These are phyloP conservation scores for Rhamphomyia laevipes DNA, from an alignment of 2,888 invertebrate species.

Conservation along the genomic window DNA sequence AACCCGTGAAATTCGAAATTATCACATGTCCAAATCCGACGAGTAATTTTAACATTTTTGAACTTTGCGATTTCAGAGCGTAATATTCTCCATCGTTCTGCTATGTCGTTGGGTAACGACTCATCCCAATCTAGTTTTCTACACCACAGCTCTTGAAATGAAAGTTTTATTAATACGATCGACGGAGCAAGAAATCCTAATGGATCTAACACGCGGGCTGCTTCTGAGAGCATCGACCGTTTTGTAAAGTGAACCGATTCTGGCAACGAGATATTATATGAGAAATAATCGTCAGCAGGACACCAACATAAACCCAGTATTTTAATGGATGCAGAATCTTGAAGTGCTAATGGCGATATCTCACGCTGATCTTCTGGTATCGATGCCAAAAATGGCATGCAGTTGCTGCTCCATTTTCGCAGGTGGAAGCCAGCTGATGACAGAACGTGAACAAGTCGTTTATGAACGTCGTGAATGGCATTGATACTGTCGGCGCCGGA, in stretches of 20 bases:
- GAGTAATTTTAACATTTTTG: too few relatives aligned
- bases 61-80: too few relatives aligned
- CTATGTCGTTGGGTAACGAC: background rate
- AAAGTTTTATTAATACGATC: background rate
- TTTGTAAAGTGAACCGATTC: background rate
- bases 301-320: too few relatives aligned
- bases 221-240: background rate
- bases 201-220: background rate
- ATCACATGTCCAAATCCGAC: too few relatives aligned
- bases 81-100: background rate
- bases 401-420: conserved; percentile 8
- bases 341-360: too few relatives aligned
- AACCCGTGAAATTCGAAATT: background rate
- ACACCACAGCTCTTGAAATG: background rate
- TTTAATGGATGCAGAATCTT: too few relatives aligned
- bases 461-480: background rate
- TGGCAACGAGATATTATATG: too few relatives aligned
- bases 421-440: background rate
- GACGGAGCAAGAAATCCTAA: background rate
- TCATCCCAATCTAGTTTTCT: background rate
- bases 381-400: background rate
- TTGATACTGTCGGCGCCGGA: conserved; percentile 7
- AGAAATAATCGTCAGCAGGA: too few relatives aligned
- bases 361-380: too few relatives aligned
- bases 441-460: too few relatives aligned